These are phyloP conservation scores for Acrocyrtus sp. DNA, from an alignment of 2,888 invertebrate species.

Conservation along the genomic window DNA sequence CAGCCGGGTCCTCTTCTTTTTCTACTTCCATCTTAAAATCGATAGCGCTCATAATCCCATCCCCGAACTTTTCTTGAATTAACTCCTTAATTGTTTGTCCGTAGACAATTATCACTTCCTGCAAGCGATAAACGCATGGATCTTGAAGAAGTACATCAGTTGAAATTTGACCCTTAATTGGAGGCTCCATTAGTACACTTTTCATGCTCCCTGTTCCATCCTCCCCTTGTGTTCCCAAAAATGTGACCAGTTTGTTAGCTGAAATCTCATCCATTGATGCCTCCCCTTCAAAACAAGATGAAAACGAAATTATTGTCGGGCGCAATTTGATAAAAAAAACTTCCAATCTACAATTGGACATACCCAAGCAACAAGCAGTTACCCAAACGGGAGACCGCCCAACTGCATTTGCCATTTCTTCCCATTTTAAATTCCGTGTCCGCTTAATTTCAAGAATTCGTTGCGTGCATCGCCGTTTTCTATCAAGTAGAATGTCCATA, in stretches of 20 bases:
- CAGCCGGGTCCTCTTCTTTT: conserved; percentile 53
- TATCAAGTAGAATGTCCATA: conserved; percentile 29
- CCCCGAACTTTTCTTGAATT: conserved; percentile 60
- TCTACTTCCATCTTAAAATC: conserved; percentile 59
- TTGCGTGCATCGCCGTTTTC: conserved; percentile 43
- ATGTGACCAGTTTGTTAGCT: conserved; percentile 41
- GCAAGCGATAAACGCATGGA: conserved; percentile 55
- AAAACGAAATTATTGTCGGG: not conserved
- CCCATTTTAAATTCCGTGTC: conserved; percentile 56
- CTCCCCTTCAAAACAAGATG: conserved; percentile 45
- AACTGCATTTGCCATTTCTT: conserved; percentile 53
- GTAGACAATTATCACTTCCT: conserved; percentile 57
- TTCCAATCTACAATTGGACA: not conserved
- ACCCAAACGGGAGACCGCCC: conserved; percentile 59
- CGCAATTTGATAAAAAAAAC: no score
- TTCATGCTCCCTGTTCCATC: conserved; percentile 19
- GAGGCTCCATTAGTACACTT: conserved; percentile 42
- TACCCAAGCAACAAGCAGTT: conserved; percentile 47
- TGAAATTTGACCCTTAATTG: conserved; percentile 56
- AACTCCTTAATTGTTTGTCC: conserved; percentile 56
- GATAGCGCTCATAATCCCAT: conserved; percentile 62
- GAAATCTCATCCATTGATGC: conserved; percentile 52
- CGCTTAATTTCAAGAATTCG: conserved; percentile 51
- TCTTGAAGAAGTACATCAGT: conserved; percentile 48
- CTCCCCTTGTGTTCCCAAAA: conserved; percentile 18